Evolutionary conservation across 92 coral and sea anemone genomes (phyloP).

Genomic region (Siderastrea siderea): DNA sequence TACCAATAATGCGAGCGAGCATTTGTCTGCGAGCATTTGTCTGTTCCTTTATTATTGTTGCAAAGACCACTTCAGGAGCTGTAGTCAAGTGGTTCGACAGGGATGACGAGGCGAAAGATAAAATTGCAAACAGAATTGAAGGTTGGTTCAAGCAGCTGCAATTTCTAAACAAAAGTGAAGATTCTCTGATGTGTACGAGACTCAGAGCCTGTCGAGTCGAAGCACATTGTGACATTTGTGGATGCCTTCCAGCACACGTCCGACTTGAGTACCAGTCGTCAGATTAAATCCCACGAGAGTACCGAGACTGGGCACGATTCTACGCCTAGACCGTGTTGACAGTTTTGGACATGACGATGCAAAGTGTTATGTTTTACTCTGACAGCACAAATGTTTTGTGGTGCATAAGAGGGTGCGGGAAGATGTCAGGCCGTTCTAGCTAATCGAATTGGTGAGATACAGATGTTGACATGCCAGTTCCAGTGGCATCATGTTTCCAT

Average conservation of each 20-base stretch:
- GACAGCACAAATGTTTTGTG: constrained; percentile 71
- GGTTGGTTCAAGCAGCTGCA: constrained; percentile 50
- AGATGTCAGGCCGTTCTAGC: constrained; percentile 70
- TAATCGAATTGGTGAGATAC: constrained; percentile 73
- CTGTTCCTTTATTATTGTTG: constrained; percentile 40
- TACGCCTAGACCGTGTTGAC: constrained; percentile 31
- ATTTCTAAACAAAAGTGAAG: not conserved
- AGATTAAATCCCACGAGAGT: constrained; percentile 57
- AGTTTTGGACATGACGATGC: constrained; percentile 35
- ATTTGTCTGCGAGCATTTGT: constrained; percentile 59
- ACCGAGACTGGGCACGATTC: constrained; percentile 70
- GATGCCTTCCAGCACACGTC: constrained; percentile 59
- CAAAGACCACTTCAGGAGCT: constrained; percentile 65
- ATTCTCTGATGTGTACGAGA: constrained; percentile 44
- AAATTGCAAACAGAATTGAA: constrained; percentile 23
- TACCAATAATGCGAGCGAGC: constrained; percentile 39
- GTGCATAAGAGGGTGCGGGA: constrained; percentile 65
- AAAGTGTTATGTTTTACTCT: constrained; percentile 39
- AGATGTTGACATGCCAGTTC: constrained; percentile 42
- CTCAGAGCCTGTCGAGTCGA: constrained; percentile 21
- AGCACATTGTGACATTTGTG: constrained; percentile 54
- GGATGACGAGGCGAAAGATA: constrained; percentile 50
- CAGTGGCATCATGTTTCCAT: constrained; percentile 80
- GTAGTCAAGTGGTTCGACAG: constrained; percentile 63
- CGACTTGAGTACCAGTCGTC: constrained; percentile 33